Conservation (phyloP, 1,140 invertebrate genomes). For the Bombus haemorrhoidalis region DNA sequence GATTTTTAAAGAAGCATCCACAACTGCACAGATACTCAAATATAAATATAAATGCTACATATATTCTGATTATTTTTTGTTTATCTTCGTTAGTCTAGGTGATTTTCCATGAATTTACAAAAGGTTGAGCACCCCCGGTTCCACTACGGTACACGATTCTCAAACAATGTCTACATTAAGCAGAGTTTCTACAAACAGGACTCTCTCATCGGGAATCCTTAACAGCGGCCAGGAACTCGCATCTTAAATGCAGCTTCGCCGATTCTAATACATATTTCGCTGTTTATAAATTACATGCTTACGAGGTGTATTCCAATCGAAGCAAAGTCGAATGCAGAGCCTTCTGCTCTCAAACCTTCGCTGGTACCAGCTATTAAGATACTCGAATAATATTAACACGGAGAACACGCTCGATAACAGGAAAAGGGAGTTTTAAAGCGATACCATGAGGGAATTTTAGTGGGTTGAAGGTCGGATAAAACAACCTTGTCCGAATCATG, state of each 20-base stretch:
- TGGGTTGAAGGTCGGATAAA: constrained; percentile 63
- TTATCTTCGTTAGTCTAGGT: too few relatives aligned
- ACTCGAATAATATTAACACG: constrained; percentile 73
- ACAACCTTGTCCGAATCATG: constrained; percentile 2
- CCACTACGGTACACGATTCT: constrained; percentile 15
- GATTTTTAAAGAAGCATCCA: too few relatives aligned
- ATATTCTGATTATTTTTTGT: too few relatives aligned
- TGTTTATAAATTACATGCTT: constrained; percentile 66
- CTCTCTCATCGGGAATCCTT: constrained; percentile 42
- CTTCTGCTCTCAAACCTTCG: not conserved
- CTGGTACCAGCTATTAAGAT: constrained; percentile 70
- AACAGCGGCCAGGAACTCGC: constrained; percentile 40
- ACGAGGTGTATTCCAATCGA: constrained; percentile 43
- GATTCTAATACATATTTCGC: constrained; percentile 42
- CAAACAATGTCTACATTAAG: constrained; percentile 67
- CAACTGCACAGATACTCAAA: too few relatives aligned
- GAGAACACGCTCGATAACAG: constrained; percentile 52
- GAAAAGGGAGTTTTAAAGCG: constrained; percentile 2
- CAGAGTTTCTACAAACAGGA: constrained; percentile 57
- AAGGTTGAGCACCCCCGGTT: constrained; percentile 44
- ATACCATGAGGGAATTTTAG: constrained; percentile 63
- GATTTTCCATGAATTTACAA: not conserved
- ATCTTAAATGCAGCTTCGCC: constrained; percentile 14
- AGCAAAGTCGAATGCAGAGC: constrained; percentile 1
- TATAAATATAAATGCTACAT: too few relatives aligned